These are phyloP conservation scores for Drosophila cardini DNA, from an alignment of 1,140 invertebrate species.

Conservation along the genomic window DNA sequence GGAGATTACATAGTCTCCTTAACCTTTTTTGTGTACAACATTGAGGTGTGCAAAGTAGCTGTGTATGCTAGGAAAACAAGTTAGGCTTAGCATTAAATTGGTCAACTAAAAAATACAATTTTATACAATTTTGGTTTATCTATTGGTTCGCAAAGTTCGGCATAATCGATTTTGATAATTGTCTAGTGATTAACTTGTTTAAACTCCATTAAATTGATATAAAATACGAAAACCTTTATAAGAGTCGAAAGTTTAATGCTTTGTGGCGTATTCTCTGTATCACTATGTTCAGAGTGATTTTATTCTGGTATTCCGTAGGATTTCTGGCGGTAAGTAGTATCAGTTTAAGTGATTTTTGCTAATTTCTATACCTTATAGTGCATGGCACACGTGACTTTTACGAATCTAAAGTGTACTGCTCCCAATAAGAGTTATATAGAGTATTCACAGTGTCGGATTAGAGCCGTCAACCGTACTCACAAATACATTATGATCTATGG, in stretches of 20 bases:
- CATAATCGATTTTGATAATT: too few relatives aligned
- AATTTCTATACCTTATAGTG: not conserved
- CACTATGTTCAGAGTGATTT: not conserved
- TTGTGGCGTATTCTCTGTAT: too few relatives aligned
- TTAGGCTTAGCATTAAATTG: too few relatives aligned
- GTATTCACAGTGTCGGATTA: constrained; percentile 40
- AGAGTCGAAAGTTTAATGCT: too few relatives aligned
- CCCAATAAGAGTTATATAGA: not conserved
- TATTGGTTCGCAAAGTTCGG: too few relatives aligned
- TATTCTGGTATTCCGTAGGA: not conserved
- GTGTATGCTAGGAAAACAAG: not conserved
- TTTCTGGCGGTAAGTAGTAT: not conserved
- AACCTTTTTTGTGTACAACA: constrained; percentile 1
- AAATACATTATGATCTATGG: too few relatives aligned
- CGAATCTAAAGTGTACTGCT: constrained; percentile 44
- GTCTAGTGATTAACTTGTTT: too few relatives aligned
- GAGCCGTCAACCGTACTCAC: constrained; percentile 30
- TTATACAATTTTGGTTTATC: too few relatives aligned
- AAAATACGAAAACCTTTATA: too few relatives aligned
- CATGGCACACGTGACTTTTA: constrained; percentile 26
- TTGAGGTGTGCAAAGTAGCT: not conserved
- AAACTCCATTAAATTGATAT: too few relatives aligned
- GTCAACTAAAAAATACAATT: too few relatives aligned
- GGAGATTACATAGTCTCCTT: constrained; percentile 43
- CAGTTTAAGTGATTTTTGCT: not conserved